Evolutionary conservation across 2,113 vertebrate genomes (phyloP).

Genomic region (Bagarius yarrelli): DNA sequence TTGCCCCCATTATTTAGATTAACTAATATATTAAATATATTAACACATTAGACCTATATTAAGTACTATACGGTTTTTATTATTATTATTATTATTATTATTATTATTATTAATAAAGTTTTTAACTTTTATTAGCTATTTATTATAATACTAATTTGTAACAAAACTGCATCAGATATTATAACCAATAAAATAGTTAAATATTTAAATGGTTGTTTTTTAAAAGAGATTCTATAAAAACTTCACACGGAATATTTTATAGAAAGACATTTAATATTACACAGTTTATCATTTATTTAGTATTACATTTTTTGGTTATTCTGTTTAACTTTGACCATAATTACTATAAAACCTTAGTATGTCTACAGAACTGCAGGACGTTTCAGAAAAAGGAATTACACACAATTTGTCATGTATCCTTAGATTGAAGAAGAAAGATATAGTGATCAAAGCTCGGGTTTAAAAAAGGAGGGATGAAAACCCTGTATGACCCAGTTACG

Average conservation of each 20-base stretch:
- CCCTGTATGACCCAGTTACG: conserved; percentile 58
- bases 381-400: not conserved
- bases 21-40: not conserved
- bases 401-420: not conserved
- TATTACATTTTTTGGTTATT: not conserved
- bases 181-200: not conserved
- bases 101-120: not conserved
- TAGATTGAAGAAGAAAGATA: not conserved
- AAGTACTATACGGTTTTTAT: not conserved
- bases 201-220: not conserved
- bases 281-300: not conserved
- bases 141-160: not conserved
- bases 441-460: not conserved
- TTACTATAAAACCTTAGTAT: not conserved
- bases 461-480: conserved; percentile 27
- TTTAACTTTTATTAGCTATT: not conserved
- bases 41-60: not conserved
- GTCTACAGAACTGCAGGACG: not conserved
- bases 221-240: too few species aligned
- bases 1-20: not conserved
- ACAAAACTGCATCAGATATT: not conserved
- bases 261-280: not conserved
- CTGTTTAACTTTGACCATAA: too few species aligned
- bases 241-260: too few species aligned
- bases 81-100: not conserved